These are phyloP conservation scores for Anniella stebbinsi DNA, from an alignment of 2,797 vertebrate genomes.

Conservation along the genomic window DNA sequence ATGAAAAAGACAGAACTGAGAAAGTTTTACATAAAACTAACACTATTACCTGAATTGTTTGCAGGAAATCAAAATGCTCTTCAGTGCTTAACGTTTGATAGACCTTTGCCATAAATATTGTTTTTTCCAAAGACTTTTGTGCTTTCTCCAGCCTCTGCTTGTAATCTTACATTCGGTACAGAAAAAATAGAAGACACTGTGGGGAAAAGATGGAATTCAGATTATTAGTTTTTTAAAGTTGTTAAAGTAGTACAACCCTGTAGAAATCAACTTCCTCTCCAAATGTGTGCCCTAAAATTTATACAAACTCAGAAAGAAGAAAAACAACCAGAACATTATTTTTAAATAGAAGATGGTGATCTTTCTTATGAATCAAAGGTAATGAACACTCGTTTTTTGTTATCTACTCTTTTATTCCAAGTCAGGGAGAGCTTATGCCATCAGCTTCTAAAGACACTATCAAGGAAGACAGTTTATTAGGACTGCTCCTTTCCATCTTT, in stretches of 20 bases:
- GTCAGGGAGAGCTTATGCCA: no score
- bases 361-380: neutral
- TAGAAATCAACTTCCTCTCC: neutral
- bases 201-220: constrained; percentile 61
- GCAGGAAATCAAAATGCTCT: constrained; percentile 55
- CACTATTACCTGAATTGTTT: constrained; percentile 77
- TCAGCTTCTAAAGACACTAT: neutral
- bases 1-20: neutral
- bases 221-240: neutral
- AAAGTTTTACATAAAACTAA: constrained; percentile 27
- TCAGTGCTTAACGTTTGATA: constrained; percentile 93
- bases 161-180: constrained; percentile 91
- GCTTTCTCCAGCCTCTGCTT: constrained; percentile 91
- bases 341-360: neutral
- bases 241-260: neutral
- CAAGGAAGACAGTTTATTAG: neutral
- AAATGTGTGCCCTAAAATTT: neutral
- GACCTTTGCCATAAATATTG: constrained; percentile 90
- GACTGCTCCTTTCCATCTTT: neutral
- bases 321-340: neutral
- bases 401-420: neutral
- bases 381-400: neutral
- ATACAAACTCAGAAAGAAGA: neutral
- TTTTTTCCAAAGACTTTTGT: constrained; percentile 91
- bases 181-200: constrained; percentile 97